Percentiles rank a stretch among this genome's conserved stretches.
phyloP scores from a whole-genome alignment of 2,797 vertebrate species.

The Hydrocynus forskahlii region DNA sequence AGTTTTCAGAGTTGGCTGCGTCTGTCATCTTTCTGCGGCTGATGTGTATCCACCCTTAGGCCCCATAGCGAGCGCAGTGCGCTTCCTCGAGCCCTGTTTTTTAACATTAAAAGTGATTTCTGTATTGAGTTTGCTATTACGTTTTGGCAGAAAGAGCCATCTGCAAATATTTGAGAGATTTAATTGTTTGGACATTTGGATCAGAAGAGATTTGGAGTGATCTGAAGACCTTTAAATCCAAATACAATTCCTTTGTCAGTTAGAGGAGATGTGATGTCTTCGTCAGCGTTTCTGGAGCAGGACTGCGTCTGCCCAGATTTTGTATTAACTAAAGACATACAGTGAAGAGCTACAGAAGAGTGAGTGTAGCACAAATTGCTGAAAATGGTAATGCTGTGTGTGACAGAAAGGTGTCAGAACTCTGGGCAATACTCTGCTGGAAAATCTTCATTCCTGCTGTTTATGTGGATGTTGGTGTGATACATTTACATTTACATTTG shows the following conservation, averaged over 20 bases:
- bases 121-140: neutral
- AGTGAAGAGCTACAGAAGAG: neutral
- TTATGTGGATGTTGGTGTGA: too few species aligned
- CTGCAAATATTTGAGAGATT: neutral
- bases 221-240: neutral
- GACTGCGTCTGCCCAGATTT: neutral
- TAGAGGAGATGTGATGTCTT: neutral
- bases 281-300: neutral
- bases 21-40: neutral
- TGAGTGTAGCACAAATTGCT: too few species aligned
- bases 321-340: neutral
- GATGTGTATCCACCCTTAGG: conserved; percentile 19
- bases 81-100: neutral
- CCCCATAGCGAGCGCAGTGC: neutral
- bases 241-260: neutral
- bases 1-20: conserved; percentile 17
- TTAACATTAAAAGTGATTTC: neutral
- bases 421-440: too few species aligned
- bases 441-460: too few species aligned
- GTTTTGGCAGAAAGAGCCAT: neutral
- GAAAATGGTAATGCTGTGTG: too few species aligned
- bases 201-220: neutral
- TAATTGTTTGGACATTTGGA: neutral
- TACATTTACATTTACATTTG: too few species aligned
- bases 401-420: too few species aligned